phyloP scores from a whole-genome alignment of 1,140 invertebrate species.

The Platyscapa corneri region DNA sequence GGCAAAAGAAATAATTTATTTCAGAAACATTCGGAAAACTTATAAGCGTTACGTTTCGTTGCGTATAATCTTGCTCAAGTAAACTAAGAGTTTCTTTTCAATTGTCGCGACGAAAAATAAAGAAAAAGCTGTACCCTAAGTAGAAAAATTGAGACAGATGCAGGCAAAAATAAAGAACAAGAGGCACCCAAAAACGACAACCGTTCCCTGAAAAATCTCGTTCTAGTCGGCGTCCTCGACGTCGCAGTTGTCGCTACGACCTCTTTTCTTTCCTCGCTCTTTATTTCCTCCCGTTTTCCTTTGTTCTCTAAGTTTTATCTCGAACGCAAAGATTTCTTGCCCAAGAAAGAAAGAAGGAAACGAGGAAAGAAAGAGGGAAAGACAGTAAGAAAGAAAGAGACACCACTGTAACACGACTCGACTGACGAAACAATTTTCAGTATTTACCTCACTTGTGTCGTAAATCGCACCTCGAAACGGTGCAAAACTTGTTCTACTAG shows the following conservation, averaged over 20 bases:
- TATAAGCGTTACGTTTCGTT: background rate
- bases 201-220: constrained; percentile 11
- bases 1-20: background rate
- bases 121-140: background rate
- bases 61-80: background rate
- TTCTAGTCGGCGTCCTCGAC: background rate
- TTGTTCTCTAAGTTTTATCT: constrained; percentile 44
- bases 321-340: constrained; percentile 23
- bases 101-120: background rate
- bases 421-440: constrained; percentile 31
- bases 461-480: background rate
- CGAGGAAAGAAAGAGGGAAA: background rate
- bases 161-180: background rate
- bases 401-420: background rate
- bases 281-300: constrained; percentile 13
- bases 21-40: background rate
- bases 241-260: background rate
- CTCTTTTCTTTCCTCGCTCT: constrained; percentile 33
- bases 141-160: constrained; percentile 6
- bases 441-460: constrained; percentile 35
- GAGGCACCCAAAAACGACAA: background rate
- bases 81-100: background rate
- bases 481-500: background rate
- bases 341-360: background rate
- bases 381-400: background rate